Evolutionary conservation across 2,113 vertebrate genomes (phyloP), one percentile per base, ranked within the genome.

Genomic region (Melozone crissalis): DNA sequence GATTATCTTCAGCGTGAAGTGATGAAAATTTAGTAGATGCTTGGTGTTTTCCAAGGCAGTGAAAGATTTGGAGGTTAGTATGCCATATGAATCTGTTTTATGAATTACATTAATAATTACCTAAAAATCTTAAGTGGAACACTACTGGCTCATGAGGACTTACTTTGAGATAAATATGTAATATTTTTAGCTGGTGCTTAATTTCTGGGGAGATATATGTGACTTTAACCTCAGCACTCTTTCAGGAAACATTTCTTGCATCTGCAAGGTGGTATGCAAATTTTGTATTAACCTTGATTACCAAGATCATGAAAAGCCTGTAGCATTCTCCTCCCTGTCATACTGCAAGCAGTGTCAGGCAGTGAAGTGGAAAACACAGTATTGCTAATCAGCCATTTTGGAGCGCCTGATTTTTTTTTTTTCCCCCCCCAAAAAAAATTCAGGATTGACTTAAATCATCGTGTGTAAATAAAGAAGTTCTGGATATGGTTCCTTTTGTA

Each of bases 261-360:
- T 89, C 55, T 90, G 52, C 58, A 82, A 93, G 86, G 79, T 86
- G 72, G 30, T 79, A 91, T 96, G 93, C 84, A 94, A 92, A 95
- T 95, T 91, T 89, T 68, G 17, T 68, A 58, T 93, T 94, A 91
- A 69, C 81, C 87, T 94, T 97, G 95, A 94, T 95, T 96, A 73
- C 62, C 7, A 61, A 80, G 73, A 82, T 78, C 85, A 66, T 68
- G 71, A 82, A 79, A 93, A 94, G 62, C 46, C 54, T 89, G 35
- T 81, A 77, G 46, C 72, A 21, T 80, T 91, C 47, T 41, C 44
- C n/a, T 73, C 59, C 43, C 69, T 5, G 3, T 58, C 49, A 6
- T 33, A 54, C 22, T 49, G 65, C 58, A 57, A 57, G n/a, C 37
- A 61, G 37, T 71, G 73, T 78, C 73, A 94, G 58, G 23, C 58